These are phyloP conservation scores for Sterrhoptilus dennistouni DNA, from an alignment of 2,113 vertebrate genomes.

Conservation along the genomic window DNA sequence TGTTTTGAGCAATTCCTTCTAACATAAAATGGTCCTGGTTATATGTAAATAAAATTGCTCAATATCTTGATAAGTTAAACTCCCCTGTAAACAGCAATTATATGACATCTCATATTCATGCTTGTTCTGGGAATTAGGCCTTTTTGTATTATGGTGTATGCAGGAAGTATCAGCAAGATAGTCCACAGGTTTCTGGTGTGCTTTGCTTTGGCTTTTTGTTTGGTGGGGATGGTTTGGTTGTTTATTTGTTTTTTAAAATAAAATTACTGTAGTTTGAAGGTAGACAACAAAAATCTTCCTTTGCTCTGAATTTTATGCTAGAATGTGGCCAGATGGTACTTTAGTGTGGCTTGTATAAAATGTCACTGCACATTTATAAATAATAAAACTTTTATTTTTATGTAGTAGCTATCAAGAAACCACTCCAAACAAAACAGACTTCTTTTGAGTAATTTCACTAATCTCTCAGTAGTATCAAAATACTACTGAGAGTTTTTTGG, in stretches of 20 bases:
- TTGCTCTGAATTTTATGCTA: neutral
- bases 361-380: neutral
- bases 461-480: neutral
- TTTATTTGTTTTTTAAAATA: neutral
- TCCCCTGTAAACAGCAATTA: neutral
- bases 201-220: neutral
- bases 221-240: neutral
- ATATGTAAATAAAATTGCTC: neutral
- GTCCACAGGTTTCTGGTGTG: neutral
- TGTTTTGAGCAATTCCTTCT: neutral
- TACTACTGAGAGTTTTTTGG: neutral
- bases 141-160: neutral
- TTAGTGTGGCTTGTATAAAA: neutral
- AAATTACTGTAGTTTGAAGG: neutral
- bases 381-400: neutral
- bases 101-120: neutral
- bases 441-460: neutral
- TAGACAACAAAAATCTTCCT: neutral
- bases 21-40: neutral
- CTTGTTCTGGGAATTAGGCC: neutral
- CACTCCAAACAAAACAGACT: neutral
- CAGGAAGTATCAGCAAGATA: neutral
- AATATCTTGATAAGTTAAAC: neutral
- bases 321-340: neutral
- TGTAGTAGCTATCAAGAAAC: neutral